Evolutionary conservation across 2,888 invertebrate genomes (phyloP), one percentile per base, ranked within the genome.

Genomic region (Mechanitis mazaeus): DNA sequence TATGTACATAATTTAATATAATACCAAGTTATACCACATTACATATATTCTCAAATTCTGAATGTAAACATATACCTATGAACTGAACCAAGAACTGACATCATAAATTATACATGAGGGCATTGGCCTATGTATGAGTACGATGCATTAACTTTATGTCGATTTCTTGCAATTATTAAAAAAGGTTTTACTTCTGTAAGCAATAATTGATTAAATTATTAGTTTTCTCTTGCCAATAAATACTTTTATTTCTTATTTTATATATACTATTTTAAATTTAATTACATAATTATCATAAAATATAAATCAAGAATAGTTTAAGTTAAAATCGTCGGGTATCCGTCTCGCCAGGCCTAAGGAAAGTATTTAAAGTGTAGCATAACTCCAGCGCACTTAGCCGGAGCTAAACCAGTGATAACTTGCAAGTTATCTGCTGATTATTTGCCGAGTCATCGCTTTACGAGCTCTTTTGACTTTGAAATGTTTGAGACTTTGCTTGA

Each of bases 361-460:
- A 31, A 50, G 50, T 50, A 31, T 31, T 50, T 50, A 50, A 50
- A 50, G 50, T 31, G 50, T 50, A 50, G 50, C 68, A 70, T 72
- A 72, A 71, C 64, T 72, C 67, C 66, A 59, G 63, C 55, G 58
- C 45, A 47, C 69, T 72, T 69, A 70, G 67, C 65, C 50, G 33
- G 45, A 56, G 62, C 64, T 67, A 65, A 67, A 59, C 61, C 53
- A 31, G 59, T 63, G 45, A 64, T 69, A 69, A 70, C 60, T 70
- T 56, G 64, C 64, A 55, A 58, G 63, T 63, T 65, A 69, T 68
- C 68, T 64, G 64, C 53, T 47, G 62, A 63, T 67, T 69, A 64
- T 68, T 68, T 68, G 62, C 63, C 56, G 55, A 58, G 65, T 56
- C 62, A 58, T 64, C 38, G 53, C 56, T 64, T 60, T 60, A 58